Percentiles rank a stretch among this genome's conserved stretches.
Conservation (phyloP, 1,140 invertebrate genomes). For the Saccostrea glomerata region DNA sequence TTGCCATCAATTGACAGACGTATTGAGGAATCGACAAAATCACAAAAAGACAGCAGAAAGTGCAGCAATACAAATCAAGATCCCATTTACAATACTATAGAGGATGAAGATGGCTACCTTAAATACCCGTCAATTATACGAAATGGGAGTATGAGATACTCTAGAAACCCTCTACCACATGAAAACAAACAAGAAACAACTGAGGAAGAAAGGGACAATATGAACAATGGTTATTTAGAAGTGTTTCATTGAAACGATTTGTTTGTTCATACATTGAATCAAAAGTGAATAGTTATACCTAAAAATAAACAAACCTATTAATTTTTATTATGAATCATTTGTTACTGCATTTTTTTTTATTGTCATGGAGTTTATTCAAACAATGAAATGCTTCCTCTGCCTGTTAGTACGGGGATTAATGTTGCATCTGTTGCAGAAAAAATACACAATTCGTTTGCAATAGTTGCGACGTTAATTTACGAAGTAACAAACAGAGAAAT, state of each 20-base stretch:
- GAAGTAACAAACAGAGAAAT: too few relatives aligned
- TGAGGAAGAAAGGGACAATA: background rate
- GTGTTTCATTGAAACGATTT: background rate
- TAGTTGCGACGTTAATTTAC: too few relatives aligned
- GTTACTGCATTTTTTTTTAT: too few relatives aligned
- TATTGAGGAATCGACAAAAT: background rate
- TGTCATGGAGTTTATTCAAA: too few relatives aligned
- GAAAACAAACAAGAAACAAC: background rate
- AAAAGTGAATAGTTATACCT: too few relatives aligned
- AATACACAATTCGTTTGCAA: too few relatives aligned
- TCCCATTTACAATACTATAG: background rate
- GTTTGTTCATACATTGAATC: background rate
- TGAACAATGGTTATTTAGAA: background rate
- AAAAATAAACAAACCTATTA: too few relatives aligned
- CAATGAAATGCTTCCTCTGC: too few relatives aligned
- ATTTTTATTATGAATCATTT: too few relatives aligned
- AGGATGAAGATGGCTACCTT: conserved; percentile 2
- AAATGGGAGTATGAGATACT: background rate
- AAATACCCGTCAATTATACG: background rate
- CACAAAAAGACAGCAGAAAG: background rate
- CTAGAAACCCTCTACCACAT: background rate
- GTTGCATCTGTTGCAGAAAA: too few relatives aligned
- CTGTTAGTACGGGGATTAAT: too few relatives aligned
- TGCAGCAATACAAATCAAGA: background rate
- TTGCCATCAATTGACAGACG: background rate